These are phyloP conservation scores for Phyto melanocephala DNA, from an alignment of 2,888 invertebrate genomes.

Conservation along the genomic window DNA sequence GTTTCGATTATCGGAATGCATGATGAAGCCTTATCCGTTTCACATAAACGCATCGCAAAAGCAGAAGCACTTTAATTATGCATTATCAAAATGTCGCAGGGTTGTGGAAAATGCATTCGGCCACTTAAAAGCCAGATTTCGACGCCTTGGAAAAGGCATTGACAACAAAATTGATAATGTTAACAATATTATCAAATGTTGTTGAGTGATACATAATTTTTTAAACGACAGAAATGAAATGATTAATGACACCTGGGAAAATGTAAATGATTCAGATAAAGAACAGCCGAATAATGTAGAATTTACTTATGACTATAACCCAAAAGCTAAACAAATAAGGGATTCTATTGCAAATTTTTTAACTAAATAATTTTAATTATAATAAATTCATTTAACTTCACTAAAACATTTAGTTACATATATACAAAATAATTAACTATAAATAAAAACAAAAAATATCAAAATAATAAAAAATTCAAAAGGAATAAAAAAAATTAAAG, in stretches of 20 bases:
- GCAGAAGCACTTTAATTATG: constrained; percentile 8
- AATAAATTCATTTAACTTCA: no score
- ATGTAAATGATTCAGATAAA: neutral
- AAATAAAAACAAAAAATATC: no score
- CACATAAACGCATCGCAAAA: neutral
- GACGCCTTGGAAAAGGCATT: no score
- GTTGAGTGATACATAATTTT: neutral
- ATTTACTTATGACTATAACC: neutral
- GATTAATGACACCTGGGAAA: neutral
- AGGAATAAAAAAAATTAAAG: no score
- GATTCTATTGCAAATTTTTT: no score
- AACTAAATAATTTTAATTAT: no score
- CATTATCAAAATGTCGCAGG: constrained; percentile 8
- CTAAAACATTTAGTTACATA: no score
- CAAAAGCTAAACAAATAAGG: no score
- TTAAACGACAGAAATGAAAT: neutral
- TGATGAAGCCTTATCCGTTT: constrained; percentile 25
- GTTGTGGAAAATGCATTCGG: constrained; percentile 15
- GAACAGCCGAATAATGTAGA: neutral
- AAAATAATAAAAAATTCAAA: no score
- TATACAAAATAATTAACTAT: no score
- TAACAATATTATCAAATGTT: constrained; percentile 8
- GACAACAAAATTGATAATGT: no score
- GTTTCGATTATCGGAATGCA: no score
- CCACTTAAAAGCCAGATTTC: constrained; percentile 10